Evolutionary conservation across 2,797 vertebrate genomes (phyloP), one percentile per base, ranked within the genome.

Genomic region (Lepus townsendii): DNA sequence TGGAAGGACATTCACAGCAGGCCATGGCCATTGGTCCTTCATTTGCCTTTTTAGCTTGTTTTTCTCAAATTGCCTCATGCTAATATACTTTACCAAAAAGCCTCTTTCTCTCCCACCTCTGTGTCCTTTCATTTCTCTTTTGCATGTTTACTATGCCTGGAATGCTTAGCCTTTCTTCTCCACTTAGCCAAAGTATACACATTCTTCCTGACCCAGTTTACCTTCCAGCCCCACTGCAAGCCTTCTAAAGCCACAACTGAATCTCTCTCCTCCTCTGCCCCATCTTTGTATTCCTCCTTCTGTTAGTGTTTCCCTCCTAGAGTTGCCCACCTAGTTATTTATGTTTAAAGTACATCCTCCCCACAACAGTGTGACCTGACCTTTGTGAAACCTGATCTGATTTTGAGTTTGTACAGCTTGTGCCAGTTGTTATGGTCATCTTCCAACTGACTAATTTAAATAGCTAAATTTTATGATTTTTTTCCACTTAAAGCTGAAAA

Each of bases 381-480:
- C 26, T 82, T 72, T 62, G 42, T 72, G 63, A 91, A 26, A 27
- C 60, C 20, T 47, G 7, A 89, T 83, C 50, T 62, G 19, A 84
- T 88, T 93, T 66, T 71, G 35, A 78, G 72, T 88, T 60, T 93
- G 69, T n/a, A 66, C 75, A 35, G 65, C 4, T 1, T 6, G 8
- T 38, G 52, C 7, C 35, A 63, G 9, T 91, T 90, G 82, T 82
- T 13, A 5, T 16, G 24, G 24, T 8, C 3, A 10, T 82, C 52
- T 80, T 95, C 47, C 71, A 47, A 75, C 12, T 77, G 47, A 54
- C 65, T 82, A 65, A 89, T 79, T 83, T 93, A 89, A 73, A 68
- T 47, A 80, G 14, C 3, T 52, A 85, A 68, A 84, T 66, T 66
- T 47, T 60, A 83, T 85, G 30, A 65, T 47, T 52, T 50, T 50